phyloP scores from a whole-genome alignment of 2,797 vertebrate species.

The Notolabrus celidotus region DNA sequence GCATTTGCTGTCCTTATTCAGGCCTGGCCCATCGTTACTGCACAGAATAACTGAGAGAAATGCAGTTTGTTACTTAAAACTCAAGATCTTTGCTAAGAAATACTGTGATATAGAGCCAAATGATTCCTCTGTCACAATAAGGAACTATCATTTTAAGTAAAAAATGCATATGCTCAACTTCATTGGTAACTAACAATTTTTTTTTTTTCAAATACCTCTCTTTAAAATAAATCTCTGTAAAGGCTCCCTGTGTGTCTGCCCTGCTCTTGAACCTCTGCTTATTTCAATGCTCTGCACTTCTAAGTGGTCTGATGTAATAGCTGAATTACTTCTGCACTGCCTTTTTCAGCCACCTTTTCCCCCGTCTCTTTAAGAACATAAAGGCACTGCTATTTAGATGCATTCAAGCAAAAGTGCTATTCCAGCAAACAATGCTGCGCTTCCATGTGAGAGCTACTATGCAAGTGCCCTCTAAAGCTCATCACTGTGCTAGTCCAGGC shows the following conservation, averaged over 20 bases:
- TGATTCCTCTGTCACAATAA: constrained; percentile 9
- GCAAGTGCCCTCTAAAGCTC: constrained; percentile 10
- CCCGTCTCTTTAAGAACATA: constrained; percentile 29
- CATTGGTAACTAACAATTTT: constrained; percentile 28
- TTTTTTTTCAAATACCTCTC: constrained; percentile 30
- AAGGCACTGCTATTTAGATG: constrained; percentile 43
- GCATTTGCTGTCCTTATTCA: constrained; percentile 39
- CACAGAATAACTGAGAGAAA: constrained; percentile 9
- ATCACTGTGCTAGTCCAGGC: constrained; percentile 9
- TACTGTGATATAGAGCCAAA: constrained; percentile 1
- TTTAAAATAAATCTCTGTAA: constrained; percentile 41
- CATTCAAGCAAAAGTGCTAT: constrained; percentile 30
- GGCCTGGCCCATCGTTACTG: constrained; percentile 26
- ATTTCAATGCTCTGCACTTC: constrained; percentile 51
- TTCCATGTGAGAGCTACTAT: constrained; percentile 43
- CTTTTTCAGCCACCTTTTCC: constrained; percentile 13
- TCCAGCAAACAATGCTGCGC: constrained; percentile 35
- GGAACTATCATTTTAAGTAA: constrained; percentile 9
- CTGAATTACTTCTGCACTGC: constrained; percentile 43
- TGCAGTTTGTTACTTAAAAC: constrained; percentile 7
- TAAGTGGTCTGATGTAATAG: constrained; percentile 52
- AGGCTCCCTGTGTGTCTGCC: constrained; percentile 20
- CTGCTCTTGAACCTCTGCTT: constrained; percentile 41
- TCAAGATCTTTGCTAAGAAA: neutral
- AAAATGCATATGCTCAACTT: constrained; percentile 22